phyloP scores from a whole-genome alignment of 2,113 vertebrate genomes.

The Nymphicus hollandicus region DNA sequence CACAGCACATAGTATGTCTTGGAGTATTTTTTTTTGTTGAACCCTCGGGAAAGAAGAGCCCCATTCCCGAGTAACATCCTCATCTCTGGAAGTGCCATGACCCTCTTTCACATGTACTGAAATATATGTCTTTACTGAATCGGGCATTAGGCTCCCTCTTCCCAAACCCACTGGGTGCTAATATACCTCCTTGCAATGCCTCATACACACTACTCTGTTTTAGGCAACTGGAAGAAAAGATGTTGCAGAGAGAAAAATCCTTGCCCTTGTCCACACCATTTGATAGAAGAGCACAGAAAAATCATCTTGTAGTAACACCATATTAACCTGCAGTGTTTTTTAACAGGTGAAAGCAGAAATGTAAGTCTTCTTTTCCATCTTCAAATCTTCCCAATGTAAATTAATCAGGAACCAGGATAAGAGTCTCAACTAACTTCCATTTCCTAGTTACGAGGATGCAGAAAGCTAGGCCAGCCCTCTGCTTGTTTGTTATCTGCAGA shows the following conservation, averaged over 20 bases:
- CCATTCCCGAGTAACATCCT: neutral
- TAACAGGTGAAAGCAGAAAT: neutral
- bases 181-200: neutral
- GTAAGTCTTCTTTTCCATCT: neutral
- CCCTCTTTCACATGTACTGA: neutral
- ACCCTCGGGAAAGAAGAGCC: neutral
- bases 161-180: neutral
- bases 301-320: neutral
- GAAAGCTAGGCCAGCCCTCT: neutral
- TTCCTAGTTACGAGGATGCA: neutral
- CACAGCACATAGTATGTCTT: neutral
- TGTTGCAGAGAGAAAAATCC: neutral
- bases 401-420: neutral
- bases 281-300: neutral
- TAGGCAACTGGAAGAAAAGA: neutral
- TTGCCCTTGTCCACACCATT: neutral
- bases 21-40: neutral
- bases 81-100: neutral
- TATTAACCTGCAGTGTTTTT: neutral
- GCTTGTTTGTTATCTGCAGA: neutral
- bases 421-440: neutral
- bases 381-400: neutral
- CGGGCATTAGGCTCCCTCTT: neutral
- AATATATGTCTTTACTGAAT: neutral
- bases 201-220: neutral